phyloP scores from a whole-genome alignment of 1,140 invertebrate species.

The Dreissena rostriformis region DNA sequence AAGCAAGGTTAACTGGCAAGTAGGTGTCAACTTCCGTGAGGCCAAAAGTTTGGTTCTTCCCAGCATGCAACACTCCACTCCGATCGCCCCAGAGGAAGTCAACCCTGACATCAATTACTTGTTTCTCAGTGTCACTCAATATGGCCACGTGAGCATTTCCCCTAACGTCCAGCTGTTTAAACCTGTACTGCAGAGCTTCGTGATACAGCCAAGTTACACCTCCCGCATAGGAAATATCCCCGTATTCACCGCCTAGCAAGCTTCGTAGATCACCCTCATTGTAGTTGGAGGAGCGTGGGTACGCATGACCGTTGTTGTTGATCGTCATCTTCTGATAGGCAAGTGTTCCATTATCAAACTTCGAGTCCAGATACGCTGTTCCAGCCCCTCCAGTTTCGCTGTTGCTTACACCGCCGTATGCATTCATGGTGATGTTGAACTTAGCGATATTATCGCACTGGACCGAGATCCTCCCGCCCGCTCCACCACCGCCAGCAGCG shows the following conservation, averaged over 20 bases:
- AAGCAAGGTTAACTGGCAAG: slow-evolving; percentile 71
- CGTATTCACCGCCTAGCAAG: slow-evolving; percentile 66
- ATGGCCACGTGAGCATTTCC: slow-evolving; percentile 75
- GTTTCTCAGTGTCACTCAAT: slow-evolving; percentile 65
- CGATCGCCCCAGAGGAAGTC: slow-evolving; percentile 66
- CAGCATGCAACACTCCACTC: slow-evolving; percentile 70
- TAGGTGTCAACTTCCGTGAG: slow-evolving; percentile 69
- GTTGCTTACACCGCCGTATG: slow-evolving; percentile 68
- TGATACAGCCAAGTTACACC: slow-evolving; percentile 73
- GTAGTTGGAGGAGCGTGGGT: slow-evolving; percentile 59
- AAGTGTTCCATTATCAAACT: slow-evolving; percentile 43
- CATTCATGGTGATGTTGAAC: slow-evolving; percentile 69
- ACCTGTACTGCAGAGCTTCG: slow-evolving; percentile 59
- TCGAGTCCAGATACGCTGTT: slow-evolving; percentile 66
- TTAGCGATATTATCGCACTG: slow-evolving; percentile 67
- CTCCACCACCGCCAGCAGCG: slow-evolving; percentile 69
- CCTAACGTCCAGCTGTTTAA: slow-evolving; percentile 63
- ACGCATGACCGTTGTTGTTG: slow-evolving; percentile 68
- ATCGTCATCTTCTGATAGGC: slow-evolving; percentile 59
- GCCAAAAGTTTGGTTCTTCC: slow-evolving; percentile 68
- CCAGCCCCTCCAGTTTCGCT: slow-evolving; percentile 73
- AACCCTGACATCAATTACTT: slow-evolving; percentile 58
- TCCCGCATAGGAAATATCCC: slow-evolving; percentile 64
- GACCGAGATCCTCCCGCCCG: slow-evolving; percentile 71
- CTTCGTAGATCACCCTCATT: slow-evolving; percentile 57